Conservation (phyloP, 2,797 vertebrate species). For the Artibeus jamaicensis region DNA sequence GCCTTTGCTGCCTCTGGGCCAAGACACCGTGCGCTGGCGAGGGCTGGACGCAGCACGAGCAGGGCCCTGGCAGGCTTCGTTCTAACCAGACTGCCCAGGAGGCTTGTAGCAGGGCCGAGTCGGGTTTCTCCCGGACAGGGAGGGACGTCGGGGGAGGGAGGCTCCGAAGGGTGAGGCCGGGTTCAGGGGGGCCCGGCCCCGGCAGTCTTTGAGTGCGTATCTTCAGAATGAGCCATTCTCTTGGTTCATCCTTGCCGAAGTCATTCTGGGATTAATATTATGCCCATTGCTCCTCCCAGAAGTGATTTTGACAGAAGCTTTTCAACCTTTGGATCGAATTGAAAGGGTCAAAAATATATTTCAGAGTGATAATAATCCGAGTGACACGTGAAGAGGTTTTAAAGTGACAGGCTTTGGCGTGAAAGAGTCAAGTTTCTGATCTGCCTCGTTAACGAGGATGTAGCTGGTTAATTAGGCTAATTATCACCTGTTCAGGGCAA, state of each 20-base stretch:
- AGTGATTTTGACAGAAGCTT: constrained; percentile 24
- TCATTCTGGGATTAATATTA: neutral
- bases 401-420: neutral
- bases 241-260: neutral
- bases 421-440: constrained; percentile 57
- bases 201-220: neutral
- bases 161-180: neutral
- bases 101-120: neutral
- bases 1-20: neutral
- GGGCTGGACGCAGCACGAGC: too few relatives aligned
- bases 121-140: neutral
- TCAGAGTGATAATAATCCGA: constrained; percentile 32
- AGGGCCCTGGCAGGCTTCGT: fast-evolving
- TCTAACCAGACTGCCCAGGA: neutral
- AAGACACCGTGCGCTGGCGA: neutral
- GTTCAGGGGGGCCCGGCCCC: neutral
- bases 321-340: constrained; percentile 20
- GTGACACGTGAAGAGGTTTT: neutral
- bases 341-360: constrained; percentile 11
- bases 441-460: constrained; percentile 48
- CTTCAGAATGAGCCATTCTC: neutral
- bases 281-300: neutral
- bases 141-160: neutral
- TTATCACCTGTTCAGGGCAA: constrained; percentile 57
- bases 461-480: constrained; percentile 55